These are phyloP conservation scores for Mesoligia furuncula DNA, from an alignment of 2,888 invertebrate genomes.

Conservation along the genomic window DNA sequence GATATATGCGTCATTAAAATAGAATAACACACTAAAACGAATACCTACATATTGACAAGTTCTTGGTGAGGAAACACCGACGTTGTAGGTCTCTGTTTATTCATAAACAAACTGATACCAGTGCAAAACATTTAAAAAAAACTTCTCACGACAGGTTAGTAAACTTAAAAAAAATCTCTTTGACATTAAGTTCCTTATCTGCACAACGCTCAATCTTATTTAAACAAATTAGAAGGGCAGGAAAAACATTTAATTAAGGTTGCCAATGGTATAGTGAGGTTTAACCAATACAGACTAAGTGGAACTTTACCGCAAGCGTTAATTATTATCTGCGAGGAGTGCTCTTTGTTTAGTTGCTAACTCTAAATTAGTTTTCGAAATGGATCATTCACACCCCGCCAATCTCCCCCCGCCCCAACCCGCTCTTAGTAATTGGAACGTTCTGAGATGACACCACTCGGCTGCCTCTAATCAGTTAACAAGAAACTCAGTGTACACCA, in stretches of 20 bases:
- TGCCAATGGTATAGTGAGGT: slow-evolving; percentile 83
- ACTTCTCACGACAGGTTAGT: slow-evolving; percentile 20
- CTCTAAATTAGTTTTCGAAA: slow-evolving; percentile 91
- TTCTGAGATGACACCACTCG: slow-evolving; percentile 90
- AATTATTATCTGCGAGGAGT: slow-evolving; percentile 90
- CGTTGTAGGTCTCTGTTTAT: slow-evolving; percentile 3
- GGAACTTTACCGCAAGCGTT: slow-evolving; percentile 90
- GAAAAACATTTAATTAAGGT: slow-evolving; percentile 79
- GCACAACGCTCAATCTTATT: slow-evolving; percentile 48
- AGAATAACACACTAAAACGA: not conserved
- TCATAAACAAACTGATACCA: slow-evolving; percentile 10
- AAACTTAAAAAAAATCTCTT: slow-evolving; percentile 19
- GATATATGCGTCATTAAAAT: not conserved
- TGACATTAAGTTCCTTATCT: slow-evolving; percentile 27
- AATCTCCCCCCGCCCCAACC: slow-evolving; percentile 73
- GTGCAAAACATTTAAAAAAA: slow-evolving; percentile 11
- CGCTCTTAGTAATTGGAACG: slow-evolving; percentile 89
- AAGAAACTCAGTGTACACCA: slow-evolving; percentile 85
- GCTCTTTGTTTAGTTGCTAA: slow-evolving; percentile 91
- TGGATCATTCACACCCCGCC: slow-evolving; percentile 90
- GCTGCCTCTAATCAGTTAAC: slow-evolving; percentile 89
- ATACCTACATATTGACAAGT: not conserved
- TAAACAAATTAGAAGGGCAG: slow-evolving; percentile 63
- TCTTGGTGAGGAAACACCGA: not conserved
- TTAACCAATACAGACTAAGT: slow-evolving; percentile 88